phyloP scores from a whole-genome alignment of 2,113 vertebrate genomes.

The Silurus meridionalis region DNA sequence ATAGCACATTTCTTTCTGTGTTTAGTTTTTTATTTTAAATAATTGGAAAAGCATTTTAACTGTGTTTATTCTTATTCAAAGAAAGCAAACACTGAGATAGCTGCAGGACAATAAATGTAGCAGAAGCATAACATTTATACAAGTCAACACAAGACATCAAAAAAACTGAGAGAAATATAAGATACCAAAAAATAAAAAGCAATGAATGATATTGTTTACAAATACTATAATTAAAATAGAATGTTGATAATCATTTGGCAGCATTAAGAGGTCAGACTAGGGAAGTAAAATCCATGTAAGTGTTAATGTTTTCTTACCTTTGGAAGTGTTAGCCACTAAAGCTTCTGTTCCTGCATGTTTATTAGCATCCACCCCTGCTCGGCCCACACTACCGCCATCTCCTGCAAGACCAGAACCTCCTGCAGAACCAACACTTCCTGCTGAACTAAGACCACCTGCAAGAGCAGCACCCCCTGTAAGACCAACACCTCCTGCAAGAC shows the following conservation, averaged over 20 bases:
- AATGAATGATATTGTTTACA: background rate
- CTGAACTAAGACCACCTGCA: background rate
- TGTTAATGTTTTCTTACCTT: constrained; percentile 62
- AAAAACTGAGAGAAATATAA: background rate
- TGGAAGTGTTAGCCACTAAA: constrained; percentile 59
- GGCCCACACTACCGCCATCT: background rate
- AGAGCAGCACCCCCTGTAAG: background rate
- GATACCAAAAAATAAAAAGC: background rate
- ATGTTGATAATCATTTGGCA: background rate
- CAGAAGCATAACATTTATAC: background rate
- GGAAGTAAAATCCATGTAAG: no score
- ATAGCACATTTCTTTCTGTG: background rate
- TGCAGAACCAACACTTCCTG: background rate
- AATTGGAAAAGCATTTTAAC: background rate
- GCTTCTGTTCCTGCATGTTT: constrained; percentile 55
- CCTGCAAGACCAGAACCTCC: background rate
- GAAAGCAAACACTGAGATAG: background rate
- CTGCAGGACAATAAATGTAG: background rate
- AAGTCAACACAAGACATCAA: constrained; percentile 1
- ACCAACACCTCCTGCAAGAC: background rate
- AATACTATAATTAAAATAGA: background rate
- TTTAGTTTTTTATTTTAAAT: background rate
- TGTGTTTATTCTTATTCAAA: background rate
- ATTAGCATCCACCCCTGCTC: constrained; percentile 4
- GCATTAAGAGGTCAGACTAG: background rate